These are phyloP conservation scores for Drosophila trapezifrons DNA, from an alignment of 1,140 invertebrate species.

Conservation along the genomic window DNA sequence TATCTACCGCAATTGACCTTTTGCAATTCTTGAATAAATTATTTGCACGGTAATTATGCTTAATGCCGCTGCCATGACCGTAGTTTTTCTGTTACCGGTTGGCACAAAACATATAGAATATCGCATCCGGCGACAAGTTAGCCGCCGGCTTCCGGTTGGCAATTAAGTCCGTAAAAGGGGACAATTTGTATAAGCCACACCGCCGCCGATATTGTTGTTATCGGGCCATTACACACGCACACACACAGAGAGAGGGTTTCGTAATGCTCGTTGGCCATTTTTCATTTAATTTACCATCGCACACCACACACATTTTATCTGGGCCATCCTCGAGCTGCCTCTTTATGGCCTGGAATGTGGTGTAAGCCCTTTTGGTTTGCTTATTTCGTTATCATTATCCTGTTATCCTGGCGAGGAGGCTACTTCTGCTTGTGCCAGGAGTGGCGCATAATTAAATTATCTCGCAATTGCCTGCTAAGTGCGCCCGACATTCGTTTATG, in stretches of 20 bases:
- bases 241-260: neutral
- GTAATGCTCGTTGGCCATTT: slow-evolving; percentile 48
- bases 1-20: slow-evolving; percentile 29
- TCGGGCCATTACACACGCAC: slow-evolving; percentile 55
- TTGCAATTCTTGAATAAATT: slow-evolving; percentile 49
- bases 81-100: slow-evolving; percentile 18
- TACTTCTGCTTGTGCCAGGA: slow-evolving; percentile 24
- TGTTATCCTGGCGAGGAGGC: slow-evolving; percentile 63
- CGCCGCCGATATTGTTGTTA: slow-evolving; percentile 67
- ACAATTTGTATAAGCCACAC: slow-evolving; percentile 62
- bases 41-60: slow-evolving; percentile 44
- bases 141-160: slow-evolving; percentile 32
- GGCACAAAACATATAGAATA: slow-evolving; percentile 23
- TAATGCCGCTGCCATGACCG: slow-evolving; percentile 9
- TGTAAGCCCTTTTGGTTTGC: slow-evolving; percentile 64
- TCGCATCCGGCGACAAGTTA: slow-evolving; percentile 49
- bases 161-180: slow-evolving; percentile 51
- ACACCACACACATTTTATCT: slow-evolving; percentile 54
- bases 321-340: slow-evolving; percentile 19
- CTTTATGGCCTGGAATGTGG: slow-evolving; percentile 47
- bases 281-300: slow-evolving; percentile 69
- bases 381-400: slow-evolving; percentile 81
- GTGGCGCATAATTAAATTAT: slow-evolving; percentile 77
- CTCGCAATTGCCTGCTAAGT: slow-evolving; percentile 80
- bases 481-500: slow-evolving; percentile 69